Base-by-base conservation (phyloP, 1,140 invertebrate species). In the Drosophila gunungcola region DNA sequence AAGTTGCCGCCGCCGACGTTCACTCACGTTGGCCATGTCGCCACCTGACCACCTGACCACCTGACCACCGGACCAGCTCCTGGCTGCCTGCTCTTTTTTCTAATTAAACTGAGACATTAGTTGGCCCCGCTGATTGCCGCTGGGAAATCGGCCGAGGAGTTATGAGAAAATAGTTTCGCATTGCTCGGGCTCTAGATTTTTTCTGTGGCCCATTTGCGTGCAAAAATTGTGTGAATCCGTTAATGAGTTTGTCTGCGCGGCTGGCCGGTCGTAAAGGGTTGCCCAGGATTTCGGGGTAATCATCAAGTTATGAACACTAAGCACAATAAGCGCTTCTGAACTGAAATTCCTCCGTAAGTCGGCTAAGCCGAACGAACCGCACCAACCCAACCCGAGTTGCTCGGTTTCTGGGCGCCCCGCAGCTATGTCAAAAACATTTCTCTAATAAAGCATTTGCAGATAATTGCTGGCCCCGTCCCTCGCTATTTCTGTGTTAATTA, bases 81-180 rank as follows among this genome's bases (percentile, higher is more conserved):
- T 52, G 43, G 38, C 21, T 64, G 32, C 42, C 58, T 21, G 48
- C 27, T 51, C 42, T 54, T 65, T 78, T 60, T 78, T 89, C 73
- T 88, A 88, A 88, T 88, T 88, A 89, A 88, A 88, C 84, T 72
- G 74, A 78, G 76, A 78, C 75, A 78, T 78, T 78, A 73, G 76
- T 80, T 80, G 80, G 73, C 49, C 60, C 56, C 77, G 68, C 80
- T 83, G 84, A 83, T 89, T 89, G 84, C 84, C 84, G 62, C 84
- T 89, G 84, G 84, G 84, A 89, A 89, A 86, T 88, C 83, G 76
- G 41, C 45, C 69, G 53, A 74, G 46, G 60, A 77, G 78, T 83
- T 83, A 88, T 86, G 83, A 77, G 83, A 88, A 86, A 88, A 86
- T 86, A 79, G 75, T 86, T 86, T 72, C 83, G 86, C 83, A 88